These are phyloP conservation scores for Noctua janthe DNA, from an alignment of 2,888 invertebrate genomes.

Conservation along the genomic window DNA sequence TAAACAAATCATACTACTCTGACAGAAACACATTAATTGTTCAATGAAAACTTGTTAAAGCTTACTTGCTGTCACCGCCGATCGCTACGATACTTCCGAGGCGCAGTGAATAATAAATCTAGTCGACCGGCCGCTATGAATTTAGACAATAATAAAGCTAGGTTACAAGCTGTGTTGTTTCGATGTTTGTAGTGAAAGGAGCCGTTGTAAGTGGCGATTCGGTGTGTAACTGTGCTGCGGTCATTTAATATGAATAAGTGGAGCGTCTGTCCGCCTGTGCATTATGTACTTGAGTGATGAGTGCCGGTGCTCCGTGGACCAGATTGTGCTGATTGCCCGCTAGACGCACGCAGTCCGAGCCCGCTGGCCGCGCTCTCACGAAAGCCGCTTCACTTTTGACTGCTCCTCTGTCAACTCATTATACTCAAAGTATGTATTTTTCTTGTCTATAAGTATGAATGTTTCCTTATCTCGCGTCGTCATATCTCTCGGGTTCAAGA, in stretches of 20 bases:
- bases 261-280: conserved; percentile 69
- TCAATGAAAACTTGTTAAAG: conserved; percentile 77
- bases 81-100: conserved; percentile 42
- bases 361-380: conserved; percentile 43
- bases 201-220: conserved; percentile 76
- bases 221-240: conserved; percentile 79
- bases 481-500: conserved; percentile 52
- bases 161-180: conserved; percentile 76
- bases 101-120: conserved; percentile 72
- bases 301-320: conserved; percentile 64
- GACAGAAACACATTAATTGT: conserved; percentile 77
- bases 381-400: conserved; percentile 56
- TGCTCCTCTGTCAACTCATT: conserved; percentile 62
- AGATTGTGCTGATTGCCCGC: conserved; percentile 48
- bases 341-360: conserved; percentile 21
- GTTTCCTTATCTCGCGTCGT: conserved; percentile 38
- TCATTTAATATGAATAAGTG: conserved; percentile 74
- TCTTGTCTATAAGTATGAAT: conserved; percentile 26
- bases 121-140: conserved; percentile 82
- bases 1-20: conserved; percentile 82
- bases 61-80: conserved; percentile 44
- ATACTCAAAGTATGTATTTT: conserved; percentile 68
- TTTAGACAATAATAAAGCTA: conserved; percentile 79
- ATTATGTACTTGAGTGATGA: conserved; percentile 71
- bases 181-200: conserved; percentile 86